phyloP scores from a whole-genome alignment of 1,140 invertebrate species.

The Prorops nasuta region DNA sequence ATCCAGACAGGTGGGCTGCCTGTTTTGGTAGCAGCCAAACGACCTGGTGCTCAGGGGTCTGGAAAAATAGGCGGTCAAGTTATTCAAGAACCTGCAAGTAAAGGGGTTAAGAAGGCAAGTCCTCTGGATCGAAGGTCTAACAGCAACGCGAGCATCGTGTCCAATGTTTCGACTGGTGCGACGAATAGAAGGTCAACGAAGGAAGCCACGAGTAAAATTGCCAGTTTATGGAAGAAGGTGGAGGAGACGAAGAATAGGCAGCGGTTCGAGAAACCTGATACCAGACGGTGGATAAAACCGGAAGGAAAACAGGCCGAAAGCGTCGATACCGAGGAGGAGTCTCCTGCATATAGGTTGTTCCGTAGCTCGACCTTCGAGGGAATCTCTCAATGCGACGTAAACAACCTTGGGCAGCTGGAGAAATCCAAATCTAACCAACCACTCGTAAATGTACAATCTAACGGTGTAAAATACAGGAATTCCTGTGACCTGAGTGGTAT shows the following conservation, averaged over 20 bases:
- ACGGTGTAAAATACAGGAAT: conserved; percentile 36
- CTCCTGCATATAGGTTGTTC: conserved; percentile 56
- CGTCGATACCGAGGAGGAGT: conserved; percentile 15
- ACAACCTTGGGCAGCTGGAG: conserved; percentile 2
- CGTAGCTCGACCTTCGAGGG: conserved; percentile 74
- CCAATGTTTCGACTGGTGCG: conserved; percentile 50
- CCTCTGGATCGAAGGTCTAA: conserved; percentile 46
- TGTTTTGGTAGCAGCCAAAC: conserved; percentile 55
- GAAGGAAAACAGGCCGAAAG: conserved; percentile 31
- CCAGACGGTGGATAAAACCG: conserved; percentile 64
- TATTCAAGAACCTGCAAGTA: conserved; percentile 8
- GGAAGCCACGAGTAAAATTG: conserved; percentile 83
- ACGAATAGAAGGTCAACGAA: conserved; percentile 59
- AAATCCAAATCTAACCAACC: conserved; percentile 20
- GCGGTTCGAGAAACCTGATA: conserved; percentile 59
- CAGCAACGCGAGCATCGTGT: conserved; percentile 65
- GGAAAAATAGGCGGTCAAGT: conserved; percentile 16
- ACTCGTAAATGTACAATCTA: conserved; percentile 8
- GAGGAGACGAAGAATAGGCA: conserved; percentile 71
- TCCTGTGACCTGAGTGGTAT: conserved; percentile 45
- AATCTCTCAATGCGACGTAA: conserved; percentile 49
- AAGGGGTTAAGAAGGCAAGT: conserved; percentile 26
- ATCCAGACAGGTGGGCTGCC: conserved; percentile 39
- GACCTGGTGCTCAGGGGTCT: conserved; percentile 7
- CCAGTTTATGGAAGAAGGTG: conserved; percentile 83